Percentiles rank a stretch among this genome's conserved stretches.
phyloP scores from a whole-genome alignment of 1,140 invertebrate genomes.

The Physella acuta region DNA sequence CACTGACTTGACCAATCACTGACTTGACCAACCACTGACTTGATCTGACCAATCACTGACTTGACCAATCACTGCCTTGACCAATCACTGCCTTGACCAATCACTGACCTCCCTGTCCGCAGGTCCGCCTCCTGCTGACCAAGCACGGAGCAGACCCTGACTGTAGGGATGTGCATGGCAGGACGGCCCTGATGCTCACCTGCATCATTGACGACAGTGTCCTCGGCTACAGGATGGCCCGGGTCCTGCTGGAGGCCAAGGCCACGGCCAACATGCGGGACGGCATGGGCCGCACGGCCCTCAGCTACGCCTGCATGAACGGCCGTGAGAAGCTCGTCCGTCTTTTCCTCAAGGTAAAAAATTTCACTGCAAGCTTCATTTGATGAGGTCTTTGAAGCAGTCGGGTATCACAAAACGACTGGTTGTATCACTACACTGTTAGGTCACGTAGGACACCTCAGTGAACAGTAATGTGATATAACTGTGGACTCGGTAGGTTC shows the following conservation, averaged over 20 bases:
- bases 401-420: no score
- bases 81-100: background rate
- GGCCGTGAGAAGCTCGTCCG: slow-evolving; percentile 43
- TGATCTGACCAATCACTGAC: background rate
- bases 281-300: slow-evolving; percentile 46
- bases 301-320: slow-evolving; percentile 51
- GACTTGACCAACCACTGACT: background rate
- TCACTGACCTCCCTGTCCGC: background rate
- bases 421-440: no score
- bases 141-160: slow-evolving; percentile 49
- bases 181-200: slow-evolving; percentile 55
- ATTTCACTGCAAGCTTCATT: no score
- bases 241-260: slow-evolving; percentile 47
- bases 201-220: slow-evolving; percentile 49
- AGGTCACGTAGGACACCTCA: no score
- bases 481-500: no score
- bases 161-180: slow-evolving; percentile 48
- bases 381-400: no score
- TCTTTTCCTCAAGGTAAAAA: slow-evolving; percentile 39
- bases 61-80: background rate
- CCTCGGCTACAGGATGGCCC: slow-evolving; percentile 49
- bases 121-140: slow-evolving; percentile 47
- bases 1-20: background rate
- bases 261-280: slow-evolving; percentile 44
- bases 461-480: no score